These are phyloP conservation scores for Chelidonichthys spinosus DNA, from an alignment of 2,797 vertebrate species.

Conservation along the genomic window DNA sequence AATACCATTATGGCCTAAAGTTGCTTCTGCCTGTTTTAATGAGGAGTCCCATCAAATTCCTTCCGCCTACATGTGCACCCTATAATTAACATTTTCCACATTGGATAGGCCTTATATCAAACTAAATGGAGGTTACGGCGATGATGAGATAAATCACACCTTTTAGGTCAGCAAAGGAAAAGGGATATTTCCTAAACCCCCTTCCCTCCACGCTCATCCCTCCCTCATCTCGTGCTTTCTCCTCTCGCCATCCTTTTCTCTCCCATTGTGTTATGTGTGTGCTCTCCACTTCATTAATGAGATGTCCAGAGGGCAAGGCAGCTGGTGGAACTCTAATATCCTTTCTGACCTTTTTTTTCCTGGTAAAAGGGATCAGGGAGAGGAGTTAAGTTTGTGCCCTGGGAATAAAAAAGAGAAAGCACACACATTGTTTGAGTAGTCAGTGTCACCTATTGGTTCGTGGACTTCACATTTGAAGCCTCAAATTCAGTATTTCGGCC, in stretches of 20 bases:
- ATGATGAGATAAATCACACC: slow-evolving; percentile 54
- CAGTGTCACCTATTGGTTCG: slow-evolving; percentile 7
- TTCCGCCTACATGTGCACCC: slow-evolving; percentile 27
- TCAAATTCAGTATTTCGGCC: no score
- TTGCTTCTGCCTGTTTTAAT: slow-evolving; percentile 34
- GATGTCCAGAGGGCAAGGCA: slow-evolving; percentile 74
- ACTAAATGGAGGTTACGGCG: slow-evolving; percentile 34
- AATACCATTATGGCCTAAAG: slow-evolving; percentile 56
- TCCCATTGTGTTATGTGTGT: slow-evolving; percentile 67
- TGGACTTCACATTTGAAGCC: no score
- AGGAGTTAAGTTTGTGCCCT: slow-evolving; percentile 42
- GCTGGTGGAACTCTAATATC: slow-evolving; percentile 78
- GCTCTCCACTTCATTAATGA: slow-evolving; percentile 73
- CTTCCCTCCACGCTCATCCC: slow-evolving; percentile 13
- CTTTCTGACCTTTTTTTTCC: slow-evolving; percentile 80
- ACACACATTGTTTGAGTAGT: slow-evolving; percentile 25
- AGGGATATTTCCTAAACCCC: slow-evolving; percentile 27
- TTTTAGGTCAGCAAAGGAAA: slow-evolving; percentile 41
- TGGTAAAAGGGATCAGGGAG: slow-evolving; percentile 26
- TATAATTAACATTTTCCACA: slow-evolving; percentile 60
- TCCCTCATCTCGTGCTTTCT: slow-evolving; percentile 34
- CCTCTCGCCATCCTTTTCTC: slow-evolving; percentile 43
- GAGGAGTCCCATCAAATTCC: slow-evolving; percentile 53
- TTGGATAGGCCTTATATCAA: slow-evolving; percentile 52
- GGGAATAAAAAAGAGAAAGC: slow-evolving; percentile 2